Conservation (phyloP, 92 coral and sea anemone species). For the Bergia puertoricense region DNA sequence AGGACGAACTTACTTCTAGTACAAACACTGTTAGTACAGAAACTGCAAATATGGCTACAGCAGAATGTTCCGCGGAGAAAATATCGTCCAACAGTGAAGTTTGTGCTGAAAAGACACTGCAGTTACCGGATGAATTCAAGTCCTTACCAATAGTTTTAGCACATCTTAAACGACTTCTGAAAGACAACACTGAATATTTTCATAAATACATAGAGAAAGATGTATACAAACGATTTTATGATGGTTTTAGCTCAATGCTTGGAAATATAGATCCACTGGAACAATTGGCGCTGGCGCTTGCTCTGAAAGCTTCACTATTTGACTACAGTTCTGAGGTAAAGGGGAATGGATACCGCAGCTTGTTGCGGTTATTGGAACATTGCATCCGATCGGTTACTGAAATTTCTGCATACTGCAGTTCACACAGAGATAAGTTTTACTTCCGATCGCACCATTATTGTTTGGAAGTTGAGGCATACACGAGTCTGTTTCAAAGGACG, state of each 20-base stretch:
- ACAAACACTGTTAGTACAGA: not conserved
- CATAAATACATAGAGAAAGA: slow-evolving; percentile 55
- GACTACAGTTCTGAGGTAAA: slow-evolving; percentile 85
- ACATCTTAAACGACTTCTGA: slow-evolving; percentile 74
- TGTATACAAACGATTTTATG: slow-evolving; percentile 71
- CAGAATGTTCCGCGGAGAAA: not conserved
- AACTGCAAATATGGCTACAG: slow-evolving; percentile 8
- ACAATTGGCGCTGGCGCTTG: slow-evolving; percentile 68
- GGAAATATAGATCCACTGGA: slow-evolving; percentile 63
- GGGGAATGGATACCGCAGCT: slow-evolving; percentile 92
- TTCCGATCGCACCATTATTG: slow-evolving; percentile 95
- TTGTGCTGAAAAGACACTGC: slow-evolving; percentile 5
- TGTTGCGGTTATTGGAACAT: slow-evolving; percentile 73
- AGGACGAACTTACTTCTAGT: not conserved
- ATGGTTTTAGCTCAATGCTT: slow-evolving; percentile 73
- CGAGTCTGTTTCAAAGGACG: slow-evolving; percentile 70
- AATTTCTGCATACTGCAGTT: slow-evolving; percentile 73
- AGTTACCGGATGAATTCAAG: slow-evolving; percentile 54
- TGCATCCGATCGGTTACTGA: slow-evolving; percentile 82
- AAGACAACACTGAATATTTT: slow-evolving; percentile 74
- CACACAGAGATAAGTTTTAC: slow-evolving; percentile 80
- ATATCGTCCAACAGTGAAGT: not conserved
- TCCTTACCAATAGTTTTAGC: slow-evolving; percentile 64
- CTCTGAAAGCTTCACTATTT: slow-evolving; percentile 68
- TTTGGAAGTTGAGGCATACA: slow-evolving; percentile 80